These are phyloP conservation scores for Carollia perspicillata DNA, from an alignment of 2,113 vertebrate genomes.

Conservation along the genomic window DNA sequence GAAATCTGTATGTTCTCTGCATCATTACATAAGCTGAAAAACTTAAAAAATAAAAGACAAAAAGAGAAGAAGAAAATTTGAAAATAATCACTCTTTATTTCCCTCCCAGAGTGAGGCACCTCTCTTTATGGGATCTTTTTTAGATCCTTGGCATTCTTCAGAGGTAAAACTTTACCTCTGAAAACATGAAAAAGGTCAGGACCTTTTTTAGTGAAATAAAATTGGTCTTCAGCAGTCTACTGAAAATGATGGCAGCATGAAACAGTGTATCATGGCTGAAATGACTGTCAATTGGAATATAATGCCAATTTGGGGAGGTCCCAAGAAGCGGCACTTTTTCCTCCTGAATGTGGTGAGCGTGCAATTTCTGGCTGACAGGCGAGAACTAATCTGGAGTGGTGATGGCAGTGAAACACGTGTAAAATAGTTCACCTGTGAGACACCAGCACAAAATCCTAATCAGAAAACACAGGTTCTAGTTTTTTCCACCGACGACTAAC, in stretches of 20 bases:
- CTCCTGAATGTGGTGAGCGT: neutral
- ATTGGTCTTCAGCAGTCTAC: neutral
- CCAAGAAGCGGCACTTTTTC: neutral
- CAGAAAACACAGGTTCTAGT: neutral
- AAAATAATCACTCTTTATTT: neutral
- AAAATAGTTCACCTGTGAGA: slow-evolving; percentile 5
- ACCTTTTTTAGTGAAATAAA: neutral
- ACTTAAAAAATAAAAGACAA: neutral
- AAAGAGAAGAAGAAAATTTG: neutral
- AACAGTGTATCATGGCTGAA: neutral
- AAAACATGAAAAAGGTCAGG: too few relatives aligned
- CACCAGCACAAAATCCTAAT: neutral
- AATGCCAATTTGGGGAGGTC: neutral
- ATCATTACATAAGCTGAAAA: neutral
- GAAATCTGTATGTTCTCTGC: neutral
- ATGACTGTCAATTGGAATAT: neutral
- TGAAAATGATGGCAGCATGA: neutral
- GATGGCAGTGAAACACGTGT: neutral
- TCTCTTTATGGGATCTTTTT: neutral
- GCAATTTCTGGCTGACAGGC: neutral
- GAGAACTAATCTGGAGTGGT: neutral
- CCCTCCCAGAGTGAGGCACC: neutral
- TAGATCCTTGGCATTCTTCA: neutral
- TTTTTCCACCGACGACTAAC: neutral
- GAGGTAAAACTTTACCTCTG: neutral